Evolutionary conservation across 2,797 vertebrate species (phyloP), one percentile per base, ranked within the genome.

Genomic region (Paratrypauchen microcephalus): DNA sequence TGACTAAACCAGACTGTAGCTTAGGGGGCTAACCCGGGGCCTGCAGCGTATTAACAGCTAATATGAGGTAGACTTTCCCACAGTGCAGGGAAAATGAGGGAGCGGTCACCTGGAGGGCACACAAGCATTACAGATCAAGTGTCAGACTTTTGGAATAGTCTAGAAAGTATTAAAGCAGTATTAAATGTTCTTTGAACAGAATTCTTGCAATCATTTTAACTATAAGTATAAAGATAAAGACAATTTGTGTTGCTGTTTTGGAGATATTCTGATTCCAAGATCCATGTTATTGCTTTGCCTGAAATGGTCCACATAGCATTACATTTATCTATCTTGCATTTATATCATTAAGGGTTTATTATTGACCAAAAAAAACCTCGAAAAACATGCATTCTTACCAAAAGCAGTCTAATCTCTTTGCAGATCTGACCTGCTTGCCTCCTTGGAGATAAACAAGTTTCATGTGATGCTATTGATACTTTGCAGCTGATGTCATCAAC

Each of bases 1-100:
- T 59, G 57, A 24, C 76, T 71, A 81, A 60, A 75, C 77, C 77
- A 68, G 76, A 77, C 69, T 73, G 73, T 39, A 69, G 79, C 76
- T 88, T 75, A 82, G 65, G 24, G 64, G 81, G 71, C 75, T 79
- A 71, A 58, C 24, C 5, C 2, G 55, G 52, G 75, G 66, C 70
- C 74, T 52, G 1, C 36, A 62, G 60, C 72, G 81, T 74, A 78
- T 82, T 81, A 84, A 55, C 74, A 1, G 3, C 66, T 55, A 71
- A 79, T 82, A 81, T 73, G 71, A 79, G 62, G 12, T 58, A 68
- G 73, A 70, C 55, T 68, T 70, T 68, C 66, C 68, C 64, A 72
- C 13, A 41, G 24, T 4, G 6, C 19, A 56, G n/a, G 32, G 39
- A 13, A 69, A 21, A 47, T 19, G 15, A 50, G 32, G 56, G 15